Conservation (phyloP, 2,113 vertebrate genomes). For the Bettongia penicillata region DNA sequence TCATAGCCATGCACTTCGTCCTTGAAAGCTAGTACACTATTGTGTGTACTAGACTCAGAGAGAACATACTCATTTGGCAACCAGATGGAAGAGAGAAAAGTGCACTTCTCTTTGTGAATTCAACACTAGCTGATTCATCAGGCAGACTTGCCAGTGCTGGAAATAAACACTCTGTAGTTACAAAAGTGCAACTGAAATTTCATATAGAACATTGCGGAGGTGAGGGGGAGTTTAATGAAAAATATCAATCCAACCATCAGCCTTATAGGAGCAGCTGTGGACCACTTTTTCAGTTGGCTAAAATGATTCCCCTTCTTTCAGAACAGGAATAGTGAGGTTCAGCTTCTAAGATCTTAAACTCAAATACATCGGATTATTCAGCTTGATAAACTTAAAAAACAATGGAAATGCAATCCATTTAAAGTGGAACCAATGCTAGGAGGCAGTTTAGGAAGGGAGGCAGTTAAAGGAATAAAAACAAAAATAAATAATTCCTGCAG, state of each 20-base stretch:
- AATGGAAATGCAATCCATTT: neutral
- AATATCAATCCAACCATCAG: slow-evolving; percentile 45
- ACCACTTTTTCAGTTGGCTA: slow-evolving; percentile 5
- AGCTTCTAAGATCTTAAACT: neutral
- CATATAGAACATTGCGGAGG: slow-evolving; percentile 46
- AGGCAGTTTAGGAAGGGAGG: slow-evolving; percentile 16
- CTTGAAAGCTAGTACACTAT: slow-evolving; percentile 15
- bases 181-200: slow-evolving; percentile 50
- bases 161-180: slow-evolving; percentile 75
- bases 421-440: neutral
- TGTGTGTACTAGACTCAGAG: slow-evolving; percentile 2
- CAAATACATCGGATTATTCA: neutral
- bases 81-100: slow-evolving; percentile 62
- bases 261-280: slow-evolving; percentile 71
- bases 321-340: neutral
- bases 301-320: slow-evolving; percentile 23
- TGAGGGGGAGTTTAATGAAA: slow-evolving; percentile 28
- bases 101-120: slow-evolving; percentile 62
- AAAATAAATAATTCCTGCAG: slow-evolving; percentile 39
- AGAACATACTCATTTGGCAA: slow-evolving; percentile 70
- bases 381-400: slow-evolving; percentile 1
- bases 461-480: neutral
- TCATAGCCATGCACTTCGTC: slow-evolving; percentile 10
- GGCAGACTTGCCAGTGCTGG: slow-evolving; percentile 62
- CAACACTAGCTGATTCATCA: slow-evolving; percentile 75